Base-by-base conservation (phyloP, 2,113 vertebrate species). In the Actinemys pallida region DNA sequence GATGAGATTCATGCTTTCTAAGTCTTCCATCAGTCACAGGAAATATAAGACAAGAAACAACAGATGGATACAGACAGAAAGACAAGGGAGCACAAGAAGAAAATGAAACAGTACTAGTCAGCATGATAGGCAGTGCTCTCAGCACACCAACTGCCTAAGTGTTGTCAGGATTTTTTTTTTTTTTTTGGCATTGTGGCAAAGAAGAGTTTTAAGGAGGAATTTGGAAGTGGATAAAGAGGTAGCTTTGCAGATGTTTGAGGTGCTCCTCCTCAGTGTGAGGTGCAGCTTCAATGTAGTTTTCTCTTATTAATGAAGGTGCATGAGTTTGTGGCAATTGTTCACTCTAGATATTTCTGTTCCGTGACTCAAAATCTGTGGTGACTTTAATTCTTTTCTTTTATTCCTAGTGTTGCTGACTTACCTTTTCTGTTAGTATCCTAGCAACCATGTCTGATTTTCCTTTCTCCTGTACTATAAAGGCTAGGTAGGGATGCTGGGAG, bases 391-490 rank as follows among this genome's bases (percentile, higher is more conserved):
- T 96, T 97, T 97, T 97, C 95, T 96, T 97, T 93, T 92, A 96
- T 65, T 96, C 79, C 94, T 79, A 87, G 90, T 96, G 92, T 92
- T 95, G 93, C 94, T 97, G 95, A 96, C 95, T 96, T 97, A 96
- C 91, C 92, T 97, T 96, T 96, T 72, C 69, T 95, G 76, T 83
- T 94, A 88, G 98, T 97, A 97, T 96, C 98, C 94, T 98, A 98
- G 98, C 97, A 98, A 97, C 97, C 47, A 81, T 72, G 81, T 31
- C 49, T 39, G 22, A 53, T 57, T 72, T 42, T 47, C 6, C 56
- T 87, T 95, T 85, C 89, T 93, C 84, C 65, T 90, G 72, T 93
- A 94, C 92, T 4, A 1, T 95, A 96, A 96, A 97, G 93, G 95
- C 97, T 97, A 95, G 95, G 95, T 97, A 49, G 96, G 96, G 97